Base-by-base conservation (phyloP, 2,888 invertebrate genomes). In the Stenolophus ochropezus region DNA sequence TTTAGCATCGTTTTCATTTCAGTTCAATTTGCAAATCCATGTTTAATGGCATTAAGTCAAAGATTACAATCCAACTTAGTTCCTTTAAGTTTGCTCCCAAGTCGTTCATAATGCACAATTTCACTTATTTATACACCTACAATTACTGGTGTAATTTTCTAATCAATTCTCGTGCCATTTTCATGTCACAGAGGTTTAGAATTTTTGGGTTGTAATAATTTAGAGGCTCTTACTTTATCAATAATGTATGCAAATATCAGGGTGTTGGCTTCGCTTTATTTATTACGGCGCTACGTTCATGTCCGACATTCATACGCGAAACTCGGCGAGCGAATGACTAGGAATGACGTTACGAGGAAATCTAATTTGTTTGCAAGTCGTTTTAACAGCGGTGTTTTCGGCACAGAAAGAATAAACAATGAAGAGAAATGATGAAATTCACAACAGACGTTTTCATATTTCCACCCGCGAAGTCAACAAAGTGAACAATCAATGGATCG, bases 171-270 rank as follows among this genome's bases (percentile, higher is more conserved):
- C 8, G 69, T 33, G 33, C 18, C 20, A 42, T 51, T 51, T 51
- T 51, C 14, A 2, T 51, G 16, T 51, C 51, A 51, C 33, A 53
- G 6, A 73, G 16, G 49, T 69, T 69, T 69, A 69, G 47, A 73
- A 73, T 73, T 8, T 6, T 49, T 49, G 49, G 51, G n/a, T n/a
- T 51, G 21, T 51, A 74, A 49, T 73, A 73, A 42, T 42, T 42
- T 47, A 73, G 20, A 8, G 14, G 51, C 74, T 74, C n/a, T 74
- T 51, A 51, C 74, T 74, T 51, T 49, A 74, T 74, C 74, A 74
- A 74, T 51, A 74, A 74, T 74, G n/a, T 51, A 74, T 74, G 74
- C 51, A 74, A 74, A 74, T 74, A 49, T 49, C 49, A 74, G 23
- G 51, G 74, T 23, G 23, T 5, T 74, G 8, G 25, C 5, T 21